These are phyloP conservation scores for Bombus picipes DNA, from an alignment of 1,140 invertebrate species.

Conservation along the genomic window DNA sequence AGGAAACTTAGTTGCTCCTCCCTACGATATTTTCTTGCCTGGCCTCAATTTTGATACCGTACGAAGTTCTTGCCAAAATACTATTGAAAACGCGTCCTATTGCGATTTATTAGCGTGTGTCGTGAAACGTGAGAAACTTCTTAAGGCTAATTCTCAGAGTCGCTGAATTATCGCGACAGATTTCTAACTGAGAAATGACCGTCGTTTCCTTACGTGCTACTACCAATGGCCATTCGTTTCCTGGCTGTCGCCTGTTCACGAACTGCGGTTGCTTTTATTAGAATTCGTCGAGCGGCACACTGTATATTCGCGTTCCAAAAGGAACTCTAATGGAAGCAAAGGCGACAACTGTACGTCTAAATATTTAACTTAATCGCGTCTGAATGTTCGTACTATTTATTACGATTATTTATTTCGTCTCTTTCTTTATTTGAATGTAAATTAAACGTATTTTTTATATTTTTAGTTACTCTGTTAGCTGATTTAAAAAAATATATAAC, in stretches of 20 bases:
- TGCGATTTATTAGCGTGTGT: neutral
- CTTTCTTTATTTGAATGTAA: neutral
- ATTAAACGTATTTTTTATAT: neutral
- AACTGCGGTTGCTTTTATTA: neutral
- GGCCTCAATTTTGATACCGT: neutral
- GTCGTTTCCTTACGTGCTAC: constrained; percentile 9
- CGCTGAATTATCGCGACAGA: constrained; percentile 31
- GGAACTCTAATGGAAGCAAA: neutral
- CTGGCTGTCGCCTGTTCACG: neutral
- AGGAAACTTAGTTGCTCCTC: too few species aligned
- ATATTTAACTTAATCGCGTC: neutral
- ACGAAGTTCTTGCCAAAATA: neutral
- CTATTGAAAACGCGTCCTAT: neutral
- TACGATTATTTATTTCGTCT: neutral
- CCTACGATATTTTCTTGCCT: too few species aligned
- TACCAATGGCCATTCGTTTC: constrained; percentile 7
- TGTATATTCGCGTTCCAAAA: neutral
- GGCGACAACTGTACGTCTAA: neutral
- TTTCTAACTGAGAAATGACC: constrained; percentile 16
- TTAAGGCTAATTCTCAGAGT: constrained; percentile 32
- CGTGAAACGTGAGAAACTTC: constrained; percentile 11
- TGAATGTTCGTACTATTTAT: neutral
- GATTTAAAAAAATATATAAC: too few species aligned
- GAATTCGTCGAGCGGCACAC: neutral
- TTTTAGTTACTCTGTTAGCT: too few species aligned